Evolutionary conservation across 2,113 vertebrate species (phyloP), one percentile per base, ranked within the genome.

Genomic region (Periophthalmodon schlosseri): DNA sequence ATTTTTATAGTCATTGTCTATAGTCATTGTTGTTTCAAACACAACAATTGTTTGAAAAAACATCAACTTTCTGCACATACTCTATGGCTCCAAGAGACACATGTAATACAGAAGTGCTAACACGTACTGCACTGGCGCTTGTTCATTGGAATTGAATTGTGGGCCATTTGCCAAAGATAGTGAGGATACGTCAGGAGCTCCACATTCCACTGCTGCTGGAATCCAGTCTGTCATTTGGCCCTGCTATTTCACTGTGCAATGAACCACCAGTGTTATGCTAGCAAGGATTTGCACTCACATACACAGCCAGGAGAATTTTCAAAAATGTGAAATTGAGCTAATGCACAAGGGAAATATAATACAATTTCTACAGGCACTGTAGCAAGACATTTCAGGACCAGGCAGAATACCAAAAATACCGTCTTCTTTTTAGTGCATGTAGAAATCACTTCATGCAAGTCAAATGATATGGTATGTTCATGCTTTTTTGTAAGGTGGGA

Each of bases 271-370:
- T 75, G 78, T 69, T 77, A 54, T 85, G 79, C 80, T 77, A 74
- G 74, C 52, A 54, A 85, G 78, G 67, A 81, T 85, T 80, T 71
- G 85, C 77, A 69, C 66, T 70, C 77, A 64, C 79, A 73, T 73
- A 81, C 79, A 73, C 70, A 78, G 74, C 13, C 11, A 79, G 69
- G 69, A 23, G 68, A 69, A 76, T 84, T 88, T 77, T 76, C 64
- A 76, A 89, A 88, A 88, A 90, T 84, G 77, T 86, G 82, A 88
- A 90, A 86, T 84, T 68, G 81, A 86, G 73, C 84, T 84, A 87
- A 91, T 86, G 84, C 90, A 91, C 90, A 78, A 77, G 89, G 89
- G 89, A 89, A 90, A 91, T 92, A 87, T 74, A 86, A 83, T 83
- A 78, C 87, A 83, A 88, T 91, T 87, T 87, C 88, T 84, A 86